Evolutionary conservation across 2,888 invertebrate genomes (phyloP).

Genomic region (Pantelozetes paolii): DNA sequence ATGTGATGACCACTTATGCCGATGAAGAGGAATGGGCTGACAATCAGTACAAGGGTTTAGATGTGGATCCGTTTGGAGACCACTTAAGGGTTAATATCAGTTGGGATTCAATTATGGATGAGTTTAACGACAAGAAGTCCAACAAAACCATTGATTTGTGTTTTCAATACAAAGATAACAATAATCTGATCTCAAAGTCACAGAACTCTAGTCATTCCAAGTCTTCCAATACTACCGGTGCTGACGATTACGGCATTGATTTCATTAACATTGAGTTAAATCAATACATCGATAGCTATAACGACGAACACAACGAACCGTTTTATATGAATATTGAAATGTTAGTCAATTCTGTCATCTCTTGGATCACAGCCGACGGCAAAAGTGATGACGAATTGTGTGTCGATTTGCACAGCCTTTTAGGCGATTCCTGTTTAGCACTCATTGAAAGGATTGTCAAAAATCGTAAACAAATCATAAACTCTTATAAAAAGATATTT

Average conservation of each 20-base stretch:
- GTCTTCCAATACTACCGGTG: neutral
- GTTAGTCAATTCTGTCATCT: constrained; percentile 16
- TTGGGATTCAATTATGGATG: constrained; percentile 20
- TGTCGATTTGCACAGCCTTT: constrained; percentile 25
- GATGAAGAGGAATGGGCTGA: constrained; percentile 26
- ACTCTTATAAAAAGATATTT: constrained; percentile 10
- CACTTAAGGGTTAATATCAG: neutral
- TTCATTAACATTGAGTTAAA: constrained; percentile 13
- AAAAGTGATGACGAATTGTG: constrained; percentile 13
- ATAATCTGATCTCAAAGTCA: constrained; percentile 25
- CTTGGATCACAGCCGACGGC: neutral
- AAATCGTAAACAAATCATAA: neutral
- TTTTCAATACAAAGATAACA: constrained; percentile 19
- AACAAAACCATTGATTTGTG: neutral
- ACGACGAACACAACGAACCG: constrained; percentile 23
- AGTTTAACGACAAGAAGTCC: neutral
- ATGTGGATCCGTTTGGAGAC: neutral
- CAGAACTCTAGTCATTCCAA: constrained; percentile 18
- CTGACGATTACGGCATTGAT: neutral
- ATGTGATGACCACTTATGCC: neutral
- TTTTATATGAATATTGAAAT: constrained; percentile 28
- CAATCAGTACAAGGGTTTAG: neutral
- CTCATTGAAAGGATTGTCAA: neutral
- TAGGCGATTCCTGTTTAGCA: constrained; percentile 8
- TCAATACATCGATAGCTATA: constrained; percentile 8